phyloP scores from a whole-genome alignment of 2,113 vertebrate species.

The Phylloscopus trochiloides region DNA sequence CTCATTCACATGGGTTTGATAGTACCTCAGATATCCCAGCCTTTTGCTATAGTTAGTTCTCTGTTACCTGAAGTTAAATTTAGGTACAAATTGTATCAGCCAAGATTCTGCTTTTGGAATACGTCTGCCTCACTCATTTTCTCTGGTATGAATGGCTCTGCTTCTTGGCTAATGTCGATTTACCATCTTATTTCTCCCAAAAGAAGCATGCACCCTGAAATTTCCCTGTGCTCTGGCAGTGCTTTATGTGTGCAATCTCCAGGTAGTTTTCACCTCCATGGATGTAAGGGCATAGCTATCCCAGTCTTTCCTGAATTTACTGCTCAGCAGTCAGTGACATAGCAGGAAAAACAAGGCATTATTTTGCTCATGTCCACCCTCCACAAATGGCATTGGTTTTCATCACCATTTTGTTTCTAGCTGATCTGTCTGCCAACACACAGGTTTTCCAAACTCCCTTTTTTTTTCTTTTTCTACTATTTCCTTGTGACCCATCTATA shows the following conservation, averaged over 20 bases:
- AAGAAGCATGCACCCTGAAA: fast-evolving
- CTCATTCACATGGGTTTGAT: fast-evolving
- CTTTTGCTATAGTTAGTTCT: background rate
- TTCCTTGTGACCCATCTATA: fast-evolving
- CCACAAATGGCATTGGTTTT: background rate
- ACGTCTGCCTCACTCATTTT: background rate
- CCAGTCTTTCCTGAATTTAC: background rate
- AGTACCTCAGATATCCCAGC: background rate
- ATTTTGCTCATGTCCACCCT: background rate
- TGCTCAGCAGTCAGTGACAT: background rate
- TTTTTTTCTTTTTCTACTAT: background rate
- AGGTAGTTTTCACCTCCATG: background rate
- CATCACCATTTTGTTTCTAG: background rate
- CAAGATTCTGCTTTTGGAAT: background rate
- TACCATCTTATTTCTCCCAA: background rate
- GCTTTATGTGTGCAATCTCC: background rate
- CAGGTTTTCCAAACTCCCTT: background rate
- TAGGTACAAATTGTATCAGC: background rate
- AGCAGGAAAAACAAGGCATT: background rate
- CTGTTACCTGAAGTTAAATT: background rate
- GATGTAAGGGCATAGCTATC: background rate
- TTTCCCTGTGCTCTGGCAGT: background rate
- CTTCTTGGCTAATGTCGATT: fast-evolving
- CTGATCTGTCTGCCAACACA: background rate
- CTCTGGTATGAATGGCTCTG: background rate